Evolutionary conservation across 2,113 vertebrate species (phyloP), one percentile per base, ranked within the genome.

Genomic region (Picathartes gymnocephalus): DNA sequence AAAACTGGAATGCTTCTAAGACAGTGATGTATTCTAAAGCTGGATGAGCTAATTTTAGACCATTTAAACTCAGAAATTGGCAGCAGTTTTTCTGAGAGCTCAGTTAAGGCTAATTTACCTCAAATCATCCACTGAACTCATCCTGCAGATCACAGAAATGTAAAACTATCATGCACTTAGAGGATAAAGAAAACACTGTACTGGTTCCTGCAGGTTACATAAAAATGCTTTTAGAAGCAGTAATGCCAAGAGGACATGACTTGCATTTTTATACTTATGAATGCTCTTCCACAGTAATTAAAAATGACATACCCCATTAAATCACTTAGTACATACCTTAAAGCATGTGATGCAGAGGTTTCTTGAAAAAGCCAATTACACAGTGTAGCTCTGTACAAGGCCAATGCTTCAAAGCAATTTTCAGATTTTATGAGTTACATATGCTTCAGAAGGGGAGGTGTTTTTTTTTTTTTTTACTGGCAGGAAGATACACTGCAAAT

Each of bases 251-350:
- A 84, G 82, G 93, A 87, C 76, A 88, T 79, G 85, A 92, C 86
- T 92, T 94, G 91, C 86, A 91, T 94, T 94, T 95, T 92, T 61
- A 89, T 37, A 58, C 77, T 91, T 89, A 37, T 8, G 73, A 77
- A 73, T 58, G 66, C 77, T 90, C 51, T 86, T 85, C 73, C 64
- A 80, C 51, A 58, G 53, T 94, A 94, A 96, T 95, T 97, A 96
- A 90, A 96, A 93, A 89, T 94, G 71, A 94, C 84, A 93, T 56
- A 71, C 48, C 80, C 76, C 76, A 92, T 81, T 96, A 95, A 97
- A 93, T 94, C 86, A 82, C 86, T 93, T 90, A 85, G 76, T 48
- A 93, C 88, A 86, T 94, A 90, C 86, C 81, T 78, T 95, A 94
- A 93, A 92, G 85, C 74, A 88, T 35, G 70, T 19, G 83, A 94